These are phyloP conservation scores for Dolichopus griseipennis DNA, from an alignment of 2,888 invertebrate species.

Conservation along the genomic window DNA sequence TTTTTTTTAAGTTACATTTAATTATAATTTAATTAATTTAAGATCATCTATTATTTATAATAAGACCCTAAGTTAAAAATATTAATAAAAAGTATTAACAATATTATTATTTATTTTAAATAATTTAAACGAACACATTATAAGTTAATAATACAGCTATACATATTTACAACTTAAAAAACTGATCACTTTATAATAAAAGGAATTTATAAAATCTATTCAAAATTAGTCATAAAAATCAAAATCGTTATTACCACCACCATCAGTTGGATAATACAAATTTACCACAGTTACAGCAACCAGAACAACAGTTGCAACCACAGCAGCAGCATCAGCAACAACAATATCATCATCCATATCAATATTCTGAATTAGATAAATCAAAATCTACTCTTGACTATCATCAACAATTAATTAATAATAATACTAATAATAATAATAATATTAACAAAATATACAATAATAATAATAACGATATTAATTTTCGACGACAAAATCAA, in stretches of 20 bases:
- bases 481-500: no score
- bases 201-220: no score
- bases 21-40: no score
- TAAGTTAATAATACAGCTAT: no score
- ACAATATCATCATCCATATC: neutral
- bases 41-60: no score
- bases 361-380: neutral
- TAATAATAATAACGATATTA: neutral
- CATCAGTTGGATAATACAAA: neutral
- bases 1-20: neutral
- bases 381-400: neutral
- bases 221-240: slow-evolving; percentile 6
- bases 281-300: neutral
- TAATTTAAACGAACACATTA: no score
- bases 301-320: neutral
- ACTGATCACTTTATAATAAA: no score
- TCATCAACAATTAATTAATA: neutral
- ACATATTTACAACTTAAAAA: no score
- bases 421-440: neutral
- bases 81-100: no score
- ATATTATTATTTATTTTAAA: no score
- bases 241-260: neutral
- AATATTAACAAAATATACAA: neutral
- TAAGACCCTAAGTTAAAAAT: no score
- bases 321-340: neutral